Base-by-base conservation (phyloP, 1,140 invertebrate species). In the Lycorma delicatula region DNA sequence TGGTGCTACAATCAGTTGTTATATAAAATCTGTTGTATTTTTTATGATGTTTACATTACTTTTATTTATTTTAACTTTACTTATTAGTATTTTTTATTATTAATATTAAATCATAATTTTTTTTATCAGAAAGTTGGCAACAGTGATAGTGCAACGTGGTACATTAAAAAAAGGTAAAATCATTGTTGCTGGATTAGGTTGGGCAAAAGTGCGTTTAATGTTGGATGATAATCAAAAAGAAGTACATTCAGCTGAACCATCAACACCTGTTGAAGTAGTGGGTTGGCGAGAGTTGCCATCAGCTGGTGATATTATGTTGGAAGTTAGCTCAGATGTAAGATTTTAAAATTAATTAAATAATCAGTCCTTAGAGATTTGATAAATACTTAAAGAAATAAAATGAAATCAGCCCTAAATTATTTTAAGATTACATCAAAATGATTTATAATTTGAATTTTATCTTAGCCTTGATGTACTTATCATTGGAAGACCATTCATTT, bases 211-310 rank as follows among this genome's bases (percentile, higher is more conserved):
- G 1, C 79, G 90, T 52, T 73, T 81, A n/a, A 82, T 98, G 73
- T 87, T 87, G 66, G 83, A 94, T 72, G 66, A 65, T 7, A 18
- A 20, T 18, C 44, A 57, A 20, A 9, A 78, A 26, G 64, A 77
- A 0, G 50, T 98, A 9, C 69, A 76, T 6, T 70, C 82, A 66
- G 93, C 88, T 0, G 73, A 77, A 9, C 91, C 94, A 0, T 82
- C 89, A 0, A 85, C 84, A 4, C 89, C 95, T 1, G 90, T 90
- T 3, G 85, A 93, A 71, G 81, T 98, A 23, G 79, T 90, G 31
- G 93, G 93, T 13, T 97, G 93, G 93, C 79, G 81, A 61, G 83
- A 87, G 31, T 70, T 97, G 55, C 96, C 96, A 0, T 68, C 80
- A 16, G 89, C 92, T 46, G 96, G 96, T 0, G 91, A 96, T 64